Conservation (phyloP, 2,888 invertebrate species). For the Selenia dentaria region DNA sequence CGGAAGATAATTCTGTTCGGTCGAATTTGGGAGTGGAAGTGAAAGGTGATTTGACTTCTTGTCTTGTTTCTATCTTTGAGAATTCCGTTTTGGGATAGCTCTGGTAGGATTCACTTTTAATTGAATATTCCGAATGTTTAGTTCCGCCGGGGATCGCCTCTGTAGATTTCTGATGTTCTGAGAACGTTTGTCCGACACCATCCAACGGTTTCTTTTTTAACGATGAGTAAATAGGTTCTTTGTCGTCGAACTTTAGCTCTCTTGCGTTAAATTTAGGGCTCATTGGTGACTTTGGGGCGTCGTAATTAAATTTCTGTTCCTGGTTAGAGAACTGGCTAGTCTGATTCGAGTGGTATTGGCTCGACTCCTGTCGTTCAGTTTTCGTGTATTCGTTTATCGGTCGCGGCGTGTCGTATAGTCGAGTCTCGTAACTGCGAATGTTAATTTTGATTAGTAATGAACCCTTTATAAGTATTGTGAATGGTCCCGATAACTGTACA, state of each 20-base stretch:
- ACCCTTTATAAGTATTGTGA: conserved; percentile 2
- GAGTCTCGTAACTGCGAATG: conserved; percentile 80
- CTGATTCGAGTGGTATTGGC: conserved; percentile 42
- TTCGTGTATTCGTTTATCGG: conserved; percentile 64
- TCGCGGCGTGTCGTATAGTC: conserved; percentile 81
- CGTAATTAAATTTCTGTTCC: conserved; percentile 66
- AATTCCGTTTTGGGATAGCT: conserved; percentile 70
- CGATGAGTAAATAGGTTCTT: conserved; percentile 72
- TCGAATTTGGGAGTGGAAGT: conserved; percentile 72
- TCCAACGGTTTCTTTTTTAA: conserved; percentile 71
- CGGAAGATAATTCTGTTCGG: conserved; percentile 35
- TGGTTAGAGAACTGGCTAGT: conserved; percentile 47
- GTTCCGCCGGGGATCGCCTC: conserved; percentile 76
- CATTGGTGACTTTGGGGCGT: conserved; percentile 67
- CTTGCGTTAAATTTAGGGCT: conserved; percentile 81
- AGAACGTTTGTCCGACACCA: conserved; percentile 70
- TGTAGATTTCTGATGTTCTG: conserved; percentile 71
- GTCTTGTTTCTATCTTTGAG: conserved; percentile 59
- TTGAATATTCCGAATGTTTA: conserved; percentile 67
- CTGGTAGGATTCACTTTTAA: conserved; percentile 73
- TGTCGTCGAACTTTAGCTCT: conserved; percentile 75
- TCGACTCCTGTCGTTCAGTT: conserved; percentile 62
- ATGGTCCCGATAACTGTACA: conserved; percentile 4
- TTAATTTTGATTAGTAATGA: conserved; percentile 46
- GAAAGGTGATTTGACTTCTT: conserved; percentile 71